phyloP scores from a whole-genome alignment of 2,797 vertebrate genomes.

The Buphagus erythrorhynchus region DNA sequence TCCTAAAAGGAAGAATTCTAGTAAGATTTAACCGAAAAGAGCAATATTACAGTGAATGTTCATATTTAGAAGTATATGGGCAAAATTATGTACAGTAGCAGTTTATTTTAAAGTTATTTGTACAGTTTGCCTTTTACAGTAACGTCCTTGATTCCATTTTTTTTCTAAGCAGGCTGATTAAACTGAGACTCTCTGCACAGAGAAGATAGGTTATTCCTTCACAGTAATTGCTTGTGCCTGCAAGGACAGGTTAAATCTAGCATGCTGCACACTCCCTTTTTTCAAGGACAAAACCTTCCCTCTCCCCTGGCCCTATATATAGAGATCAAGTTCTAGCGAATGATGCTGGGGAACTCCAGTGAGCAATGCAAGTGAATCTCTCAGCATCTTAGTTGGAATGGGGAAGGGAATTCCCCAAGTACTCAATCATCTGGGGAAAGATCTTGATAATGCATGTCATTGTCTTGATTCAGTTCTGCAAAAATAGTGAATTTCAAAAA shows the following conservation, averaged over 20 bases:
- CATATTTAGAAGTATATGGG: not conserved
- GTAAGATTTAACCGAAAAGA: not conserved
- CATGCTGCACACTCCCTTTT: constrained; percentile 9
- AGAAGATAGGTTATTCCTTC: not conserved
- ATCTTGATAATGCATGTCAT: not conserved
- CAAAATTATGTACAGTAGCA: not conserved
- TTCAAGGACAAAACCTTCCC: constrained; percentile 23
- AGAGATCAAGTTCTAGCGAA: not conserved
- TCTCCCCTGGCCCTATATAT: not conserved
- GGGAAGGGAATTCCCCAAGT: constrained; percentile 25
- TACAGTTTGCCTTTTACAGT: not conserved
- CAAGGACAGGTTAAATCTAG: not conserved
- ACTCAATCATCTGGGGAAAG: not conserved
- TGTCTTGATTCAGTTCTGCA: not conserved
- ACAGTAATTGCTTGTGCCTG: not conserved
- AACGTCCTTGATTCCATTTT: not conserved
- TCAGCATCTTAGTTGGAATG: constrained; percentile 20
- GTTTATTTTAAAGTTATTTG: not conserved
- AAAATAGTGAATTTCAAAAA: constrained; percentile 29
- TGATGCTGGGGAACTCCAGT: constrained; percentile 58
- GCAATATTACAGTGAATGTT: not conserved
- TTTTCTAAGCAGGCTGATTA: not conserved
- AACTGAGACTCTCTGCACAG: not conserved
- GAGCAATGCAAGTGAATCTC: constrained; percentile 24
- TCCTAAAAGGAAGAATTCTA: not conserved